phyloP scores from a whole-genome alignment of 2,113 vertebrate species.

The Todiramphus saurophagus region DNA sequence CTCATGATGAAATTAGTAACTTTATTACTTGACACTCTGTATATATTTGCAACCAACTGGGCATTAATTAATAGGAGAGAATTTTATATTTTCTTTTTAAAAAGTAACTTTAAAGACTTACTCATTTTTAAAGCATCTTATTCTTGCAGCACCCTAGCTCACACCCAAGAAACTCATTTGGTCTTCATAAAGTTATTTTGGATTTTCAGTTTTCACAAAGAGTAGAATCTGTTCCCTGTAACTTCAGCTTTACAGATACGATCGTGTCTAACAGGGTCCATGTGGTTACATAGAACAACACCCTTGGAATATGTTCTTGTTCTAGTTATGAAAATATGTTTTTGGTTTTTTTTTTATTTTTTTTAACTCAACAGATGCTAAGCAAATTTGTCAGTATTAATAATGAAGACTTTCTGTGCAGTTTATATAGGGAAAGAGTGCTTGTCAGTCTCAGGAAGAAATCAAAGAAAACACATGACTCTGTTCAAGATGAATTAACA shows the following conservation, averaged over 20 bases:
- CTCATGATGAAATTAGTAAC: neutral
- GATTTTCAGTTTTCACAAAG: neutral
- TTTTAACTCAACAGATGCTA: neutral
- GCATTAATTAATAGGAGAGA: neutral
- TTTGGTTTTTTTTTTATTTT: neutral
- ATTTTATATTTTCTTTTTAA: neutral
- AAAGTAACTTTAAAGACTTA: neutral
- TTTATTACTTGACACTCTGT: neutral
- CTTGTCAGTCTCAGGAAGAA: conserved; percentile 72
- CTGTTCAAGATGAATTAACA: conserved; percentile 83
- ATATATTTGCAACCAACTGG: neutral
- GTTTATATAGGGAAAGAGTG: conserved; percentile 76
- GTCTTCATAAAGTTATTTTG: neutral
- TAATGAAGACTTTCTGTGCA: conserved; percentile 34
- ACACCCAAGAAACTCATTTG: neutral
- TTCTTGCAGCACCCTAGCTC: neutral
- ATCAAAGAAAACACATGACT: conserved; percentile 77
- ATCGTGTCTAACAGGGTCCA: neutral
- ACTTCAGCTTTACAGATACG: neutral
- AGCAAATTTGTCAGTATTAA: neutral
- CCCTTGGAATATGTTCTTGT: neutral
- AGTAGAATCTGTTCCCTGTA: neutral
- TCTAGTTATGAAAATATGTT: neutral
- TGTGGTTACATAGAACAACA: neutral
- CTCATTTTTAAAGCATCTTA: neutral